Evolutionary conservation across 2,888 invertebrate genomes (phyloP), one percentile per base, ranked within the genome.

Genomic region (Abscondita cerata): DNA sequence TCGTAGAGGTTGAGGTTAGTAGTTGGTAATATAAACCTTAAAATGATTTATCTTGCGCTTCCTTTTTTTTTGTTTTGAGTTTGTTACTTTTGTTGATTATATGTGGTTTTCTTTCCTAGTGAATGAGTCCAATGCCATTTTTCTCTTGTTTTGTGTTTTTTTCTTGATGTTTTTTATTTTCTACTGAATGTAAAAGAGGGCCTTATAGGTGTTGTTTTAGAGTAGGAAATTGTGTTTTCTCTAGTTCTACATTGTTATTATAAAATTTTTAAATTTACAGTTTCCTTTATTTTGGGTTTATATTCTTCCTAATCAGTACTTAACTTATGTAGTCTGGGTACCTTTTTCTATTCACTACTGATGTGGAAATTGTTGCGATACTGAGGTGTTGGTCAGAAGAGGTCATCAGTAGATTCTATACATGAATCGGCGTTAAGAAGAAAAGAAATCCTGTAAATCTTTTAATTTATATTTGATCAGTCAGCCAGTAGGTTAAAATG

Each of bases 291-390:
- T 41, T 41, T 41, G 41, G 16, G 13, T 41, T 40, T 40, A 40
- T 12, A 41, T 9, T 25, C 41, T 41, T 41, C 41, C 41, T 15
- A 41, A 9, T 41, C 41, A 16, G 41, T 16, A 1, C 41, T 41
- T n/a, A n/a, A n/a, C n/a, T n/a, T n/a, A n/a, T 41, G 41, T 41
- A 41, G 41, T 41, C 15, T 41, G 41, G 41, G 41, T 16, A 15
- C 15, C 9, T 41, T 41, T 41, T 41, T 13, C 8, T 15, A 41
- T 41, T 41, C 15, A 41, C 41, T 41, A 15, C 41, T 41, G 16
- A 41, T 41, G 41, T 41, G 41, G 15, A 8, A 41, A 41, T 15
- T 41, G 41, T 25, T 25, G 25, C 25, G 6, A 25, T 41, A 13
- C 8, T 15, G 15, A 16, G 15, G 13, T 9, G 8, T 9, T 41